Conservation (phyloP, 1,140 invertebrate genomes). For the Antheraea mylitta region DNA sequence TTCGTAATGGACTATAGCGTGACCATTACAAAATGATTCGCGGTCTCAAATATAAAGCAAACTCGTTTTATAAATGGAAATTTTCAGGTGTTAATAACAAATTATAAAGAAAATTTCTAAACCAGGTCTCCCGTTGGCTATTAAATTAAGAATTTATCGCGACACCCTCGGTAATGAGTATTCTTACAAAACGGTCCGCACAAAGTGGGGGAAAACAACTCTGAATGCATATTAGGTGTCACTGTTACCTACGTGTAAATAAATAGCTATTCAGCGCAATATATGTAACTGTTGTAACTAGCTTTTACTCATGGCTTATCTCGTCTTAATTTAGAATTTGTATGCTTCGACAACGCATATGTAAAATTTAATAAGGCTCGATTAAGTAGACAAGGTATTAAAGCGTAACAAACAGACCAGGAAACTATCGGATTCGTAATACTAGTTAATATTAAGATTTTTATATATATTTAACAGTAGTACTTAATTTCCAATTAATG, state of each 20-base stretch:
- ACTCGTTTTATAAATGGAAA: slow-evolving; percentile 10
- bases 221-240: slow-evolving; percentile 7
- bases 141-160: slow-evolving; percentile 17
- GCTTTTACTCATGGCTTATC: no score
- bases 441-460: no score
- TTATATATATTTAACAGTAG: no score
- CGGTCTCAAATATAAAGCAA: slow-evolving; percentile 1
- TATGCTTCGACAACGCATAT: no score
- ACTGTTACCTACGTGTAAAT: background rate
- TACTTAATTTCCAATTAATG: no score
- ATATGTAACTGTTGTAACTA: no score
- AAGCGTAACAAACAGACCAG: no score
- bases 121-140: background rate
- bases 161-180: slow-evolving; percentile 15
- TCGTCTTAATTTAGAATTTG: no score
- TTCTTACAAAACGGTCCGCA: slow-evolving; percentile 1
- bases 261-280: no score
- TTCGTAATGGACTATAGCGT: background rate
- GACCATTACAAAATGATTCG: background rate
- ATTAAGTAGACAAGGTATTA: no score
- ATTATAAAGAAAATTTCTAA: background rate
- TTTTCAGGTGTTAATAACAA: slow-evolving; percentile 11
- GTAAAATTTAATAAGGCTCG: no score
- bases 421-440: no score
- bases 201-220: slow-evolving; percentile 11